Evolutionary conservation across 2,113 vertebrate genomes (phyloP).

Genomic region (Mohoua ochrocephala): DNA sequence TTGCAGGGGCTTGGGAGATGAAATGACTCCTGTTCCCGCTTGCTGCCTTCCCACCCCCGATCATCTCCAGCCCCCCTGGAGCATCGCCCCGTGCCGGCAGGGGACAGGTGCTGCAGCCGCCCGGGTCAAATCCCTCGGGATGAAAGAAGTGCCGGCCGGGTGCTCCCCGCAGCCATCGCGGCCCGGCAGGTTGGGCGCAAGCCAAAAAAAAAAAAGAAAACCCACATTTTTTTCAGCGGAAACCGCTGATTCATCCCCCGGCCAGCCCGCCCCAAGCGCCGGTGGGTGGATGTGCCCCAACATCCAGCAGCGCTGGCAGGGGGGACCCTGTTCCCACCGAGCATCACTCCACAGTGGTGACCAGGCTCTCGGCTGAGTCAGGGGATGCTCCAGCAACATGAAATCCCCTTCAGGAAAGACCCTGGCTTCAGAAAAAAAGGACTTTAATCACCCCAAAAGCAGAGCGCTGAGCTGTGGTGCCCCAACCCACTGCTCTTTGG

Average conservation of each 20-base stretch:
- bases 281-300: neutral
- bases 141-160: neutral
- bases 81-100: neutral
- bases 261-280: neutral
- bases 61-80: neutral
- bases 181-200: neutral
- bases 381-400: neutral
- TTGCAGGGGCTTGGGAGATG: neutral
- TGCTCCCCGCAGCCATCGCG: neutral
- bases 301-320: neutral
- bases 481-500: neutral
- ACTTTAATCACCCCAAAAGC: neutral
- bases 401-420: neutral
- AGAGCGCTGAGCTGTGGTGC: neutral
- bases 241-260: conserved; percentile 42
- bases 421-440: neutral
- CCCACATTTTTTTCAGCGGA: neutral
- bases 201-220: neutral
- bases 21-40: conserved; percentile 6
- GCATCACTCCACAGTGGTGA: neutral
- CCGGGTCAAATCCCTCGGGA: neutral
- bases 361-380: neutral
- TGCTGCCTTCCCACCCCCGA: neutral
- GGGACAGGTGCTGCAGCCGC: neutral
- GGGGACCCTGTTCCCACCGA: rapidly evolving